These are phyloP conservation scores for Chiloscyllium punctatum DNA, from an alignment of 2,797 vertebrate species.

Conservation along the genomic window DNA sequence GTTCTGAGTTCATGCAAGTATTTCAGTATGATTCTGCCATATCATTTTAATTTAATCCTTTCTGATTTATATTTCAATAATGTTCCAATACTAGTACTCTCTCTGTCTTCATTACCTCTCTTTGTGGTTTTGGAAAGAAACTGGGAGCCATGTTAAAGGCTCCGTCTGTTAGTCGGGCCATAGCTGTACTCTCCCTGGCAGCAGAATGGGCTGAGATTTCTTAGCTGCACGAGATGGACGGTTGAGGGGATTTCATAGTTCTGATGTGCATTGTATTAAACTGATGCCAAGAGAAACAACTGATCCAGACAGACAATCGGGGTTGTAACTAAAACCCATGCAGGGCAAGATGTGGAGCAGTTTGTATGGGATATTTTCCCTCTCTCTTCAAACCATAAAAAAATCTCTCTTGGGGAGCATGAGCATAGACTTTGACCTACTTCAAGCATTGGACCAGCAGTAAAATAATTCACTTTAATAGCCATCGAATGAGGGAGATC, in stretches of 20 bases:
- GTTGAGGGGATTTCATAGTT: not conserved
- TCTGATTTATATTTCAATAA: conserved; percentile 21
- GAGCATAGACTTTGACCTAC: not conserved
- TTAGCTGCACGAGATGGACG: not conserved
- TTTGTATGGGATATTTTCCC: not conserved
- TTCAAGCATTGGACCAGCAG: not conserved
- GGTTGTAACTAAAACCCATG: not conserved
- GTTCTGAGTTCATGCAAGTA: not conserved
- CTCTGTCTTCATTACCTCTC: not conserved
- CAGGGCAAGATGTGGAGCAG: not conserved
- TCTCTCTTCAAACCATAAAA: not conserved
- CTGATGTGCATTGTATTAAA: not conserved
- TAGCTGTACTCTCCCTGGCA: not conserved
- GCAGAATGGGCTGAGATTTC: not conserved
- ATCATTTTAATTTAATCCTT: conserved; percentile 4
- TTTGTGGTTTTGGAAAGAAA: not conserved
- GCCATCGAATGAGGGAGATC: too few species aligned
- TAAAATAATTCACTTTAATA: not conserved
- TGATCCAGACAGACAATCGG: not conserved
- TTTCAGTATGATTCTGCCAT: not conserved
- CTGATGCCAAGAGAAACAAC: conserved; percentile 7
- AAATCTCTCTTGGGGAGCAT: not conserved
- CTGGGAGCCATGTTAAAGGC: too few species aligned
- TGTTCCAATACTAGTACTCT: not conserved
- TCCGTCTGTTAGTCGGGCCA: not conserved